Percentiles rank a stretch among this genome's conserved stretches.
Evolutionary conservation across 2,888 invertebrate species (phyloP).

Genomic region (Plebejus melissa): DNA sequence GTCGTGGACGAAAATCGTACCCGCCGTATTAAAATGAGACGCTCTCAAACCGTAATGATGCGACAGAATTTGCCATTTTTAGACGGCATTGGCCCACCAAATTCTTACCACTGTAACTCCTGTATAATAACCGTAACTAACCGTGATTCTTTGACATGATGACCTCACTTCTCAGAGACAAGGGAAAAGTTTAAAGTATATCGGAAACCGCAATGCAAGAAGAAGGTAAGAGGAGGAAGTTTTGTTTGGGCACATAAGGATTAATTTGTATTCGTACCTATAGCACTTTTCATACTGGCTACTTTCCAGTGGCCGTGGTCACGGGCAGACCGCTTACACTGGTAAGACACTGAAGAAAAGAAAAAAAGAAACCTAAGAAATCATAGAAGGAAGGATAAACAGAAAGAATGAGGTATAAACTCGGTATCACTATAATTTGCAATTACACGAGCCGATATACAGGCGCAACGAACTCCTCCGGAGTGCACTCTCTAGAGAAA

Average conservation of each 20-base stretch:
- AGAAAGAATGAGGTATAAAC: neutral
- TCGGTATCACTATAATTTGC: constrained; percentile 13
- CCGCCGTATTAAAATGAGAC: constrained; percentile 11
- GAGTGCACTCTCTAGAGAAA: constrained; percentile 64
- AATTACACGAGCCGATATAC: constrained; percentile 27
- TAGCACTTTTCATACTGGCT: neutral
- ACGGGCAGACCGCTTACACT: neutral
- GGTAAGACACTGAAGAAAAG: neutral
- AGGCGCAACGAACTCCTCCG: constrained; percentile 54
- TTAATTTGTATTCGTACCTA: too few relatives aligned
- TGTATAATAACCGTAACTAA: neutral
- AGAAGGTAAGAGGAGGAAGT: too few relatives aligned
- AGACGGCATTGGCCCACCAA: neutral
- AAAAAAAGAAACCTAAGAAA: neutral
- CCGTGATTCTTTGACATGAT: neutral
- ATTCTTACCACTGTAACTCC: neutral
- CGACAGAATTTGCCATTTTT: constrained; percentile 16
- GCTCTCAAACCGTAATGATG: neutral
- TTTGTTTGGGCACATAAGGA: too few relatives aligned
- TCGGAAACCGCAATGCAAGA: neutral
- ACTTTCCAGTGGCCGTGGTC: too few relatives aligned
- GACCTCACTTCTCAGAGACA: too few relatives aligned
- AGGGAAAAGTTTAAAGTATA: too few relatives aligned
- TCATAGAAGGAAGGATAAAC: neutral
- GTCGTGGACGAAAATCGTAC: constrained; percentile 2